Conservation (phyloP, 2,113 vertebrate genomes). For the Amblyornis subalaris region DNA sequence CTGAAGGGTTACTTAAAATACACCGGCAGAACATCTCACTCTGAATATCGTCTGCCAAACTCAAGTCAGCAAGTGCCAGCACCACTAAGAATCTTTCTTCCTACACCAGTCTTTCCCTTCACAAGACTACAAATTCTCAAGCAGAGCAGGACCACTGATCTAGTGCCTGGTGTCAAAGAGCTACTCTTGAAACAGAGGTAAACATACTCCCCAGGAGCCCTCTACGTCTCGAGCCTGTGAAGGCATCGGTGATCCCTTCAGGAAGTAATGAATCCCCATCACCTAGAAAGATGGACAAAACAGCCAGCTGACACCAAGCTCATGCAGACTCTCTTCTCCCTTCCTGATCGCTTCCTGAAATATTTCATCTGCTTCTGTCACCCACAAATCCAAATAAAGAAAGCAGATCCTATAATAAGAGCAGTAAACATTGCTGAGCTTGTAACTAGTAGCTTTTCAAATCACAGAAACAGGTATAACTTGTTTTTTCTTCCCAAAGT, state of each 20-base stretch:
- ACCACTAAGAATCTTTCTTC: not conserved
- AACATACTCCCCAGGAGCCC: not conserved
- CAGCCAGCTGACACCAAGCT: rapidly evolving
- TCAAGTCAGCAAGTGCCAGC: not conserved
- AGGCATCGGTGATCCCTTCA: rapidly evolving
- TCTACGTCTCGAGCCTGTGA: not conserved
- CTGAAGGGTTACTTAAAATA: not conserved
- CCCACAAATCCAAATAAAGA: not conserved
- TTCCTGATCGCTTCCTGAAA: not conserved
- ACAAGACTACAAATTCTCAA: not conserved
- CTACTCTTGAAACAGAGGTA: not conserved
- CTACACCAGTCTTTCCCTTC: not conserved
- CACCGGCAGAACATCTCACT: not conserved
- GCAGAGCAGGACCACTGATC: not conserved
- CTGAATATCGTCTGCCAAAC: not conserved
- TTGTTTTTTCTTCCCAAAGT: not conserved
- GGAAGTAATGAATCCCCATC: not conserved
- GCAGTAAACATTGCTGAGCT: not conserved
- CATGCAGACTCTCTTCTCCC: not conserved
- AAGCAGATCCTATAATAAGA: not conserved
- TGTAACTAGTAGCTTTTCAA: not conserved
- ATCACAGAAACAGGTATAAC: not conserved
- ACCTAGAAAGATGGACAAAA: not conserved
- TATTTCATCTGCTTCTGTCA: not conserved
- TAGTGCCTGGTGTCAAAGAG: not conserved